Evolutionary conservation across 2,888 invertebrate species (phyloP).

Genomic region (Sisyra terminalis): DNA sequence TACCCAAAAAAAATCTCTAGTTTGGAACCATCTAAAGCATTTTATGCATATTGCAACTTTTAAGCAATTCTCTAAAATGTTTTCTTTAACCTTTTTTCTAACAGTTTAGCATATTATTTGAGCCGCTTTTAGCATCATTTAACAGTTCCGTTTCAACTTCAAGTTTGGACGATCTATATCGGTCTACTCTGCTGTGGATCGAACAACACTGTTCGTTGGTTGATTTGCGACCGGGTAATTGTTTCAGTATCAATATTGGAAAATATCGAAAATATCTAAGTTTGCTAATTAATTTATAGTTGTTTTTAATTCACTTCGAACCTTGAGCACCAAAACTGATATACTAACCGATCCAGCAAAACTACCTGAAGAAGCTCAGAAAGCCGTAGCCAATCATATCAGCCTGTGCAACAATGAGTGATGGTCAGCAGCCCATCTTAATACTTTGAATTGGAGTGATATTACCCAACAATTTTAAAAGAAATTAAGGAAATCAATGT

Average conservation of each 20-base stretch:
- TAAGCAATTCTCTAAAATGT: not conserved
- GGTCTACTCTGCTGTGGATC: constrained; percentile 85
- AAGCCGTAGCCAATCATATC: constrained; percentile 35
- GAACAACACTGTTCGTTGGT: constrained; percentile 93
- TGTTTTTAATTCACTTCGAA: constrained; percentile 78
- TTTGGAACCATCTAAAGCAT: no score
- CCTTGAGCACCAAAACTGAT: constrained; percentile 83
- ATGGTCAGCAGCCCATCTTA: not conserved
- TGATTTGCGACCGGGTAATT: constrained; percentile 80
- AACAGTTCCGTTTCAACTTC: constrained; percentile 84
- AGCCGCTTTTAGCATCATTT: constrained; percentile 78
- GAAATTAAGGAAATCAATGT: no score
- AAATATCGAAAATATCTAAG: not conserved
- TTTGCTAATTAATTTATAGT: constrained; percentile 35
- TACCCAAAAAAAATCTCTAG: no score
- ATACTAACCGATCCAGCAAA: constrained; percentile 78
- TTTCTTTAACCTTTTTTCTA: constrained; percentile 11
- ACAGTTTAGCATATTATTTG: constrained; percentile 84
- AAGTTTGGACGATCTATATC: constrained; percentile 79
- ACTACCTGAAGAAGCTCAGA: constrained; percentile 76
- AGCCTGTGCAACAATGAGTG: not conserved
- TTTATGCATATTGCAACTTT: no score
- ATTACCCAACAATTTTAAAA: no score
- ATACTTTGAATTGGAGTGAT: no score
- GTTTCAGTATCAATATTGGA: not conserved